phyloP scores from a whole-genome alignment of 2,888 invertebrate species.

The Tridacna crocea region DNA sequence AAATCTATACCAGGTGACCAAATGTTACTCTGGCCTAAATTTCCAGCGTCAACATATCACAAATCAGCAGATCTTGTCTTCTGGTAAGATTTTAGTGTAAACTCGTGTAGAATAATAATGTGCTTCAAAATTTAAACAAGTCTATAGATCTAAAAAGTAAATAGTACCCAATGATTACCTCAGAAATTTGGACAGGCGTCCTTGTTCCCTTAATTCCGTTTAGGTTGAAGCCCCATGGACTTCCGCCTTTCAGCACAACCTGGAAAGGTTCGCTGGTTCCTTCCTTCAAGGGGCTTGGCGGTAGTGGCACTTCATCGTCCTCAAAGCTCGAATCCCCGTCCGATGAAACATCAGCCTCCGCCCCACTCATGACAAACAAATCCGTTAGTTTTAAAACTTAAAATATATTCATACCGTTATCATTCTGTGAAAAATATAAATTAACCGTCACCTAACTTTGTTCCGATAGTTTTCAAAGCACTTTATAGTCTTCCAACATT shows the following conservation, averaged over 20 bases:
- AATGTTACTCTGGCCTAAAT: too few relatives aligned
- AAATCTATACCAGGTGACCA: too few relatives aligned
- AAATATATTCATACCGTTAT: neutral
- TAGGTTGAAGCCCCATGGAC: conserved; percentile 78
- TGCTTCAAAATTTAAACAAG: neutral
- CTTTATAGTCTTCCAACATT: neutral
- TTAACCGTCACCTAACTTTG: neutral
- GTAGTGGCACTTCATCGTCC: conserved; percentile 54
- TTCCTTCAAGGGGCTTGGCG: conserved; percentile 54
- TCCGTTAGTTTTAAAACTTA: neutral
- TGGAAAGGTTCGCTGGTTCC: conserved; percentile 68
- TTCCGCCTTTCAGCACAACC: conserved; percentile 75
- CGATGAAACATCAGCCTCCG: conserved; percentile 57
- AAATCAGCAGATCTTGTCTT: too few relatives aligned
- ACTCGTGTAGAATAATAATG: neutral
- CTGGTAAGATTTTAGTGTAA: neutral
- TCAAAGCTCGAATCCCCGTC: conserved; percentile 54
- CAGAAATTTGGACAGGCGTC: conserved; percentile 69
- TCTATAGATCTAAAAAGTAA: neutral
- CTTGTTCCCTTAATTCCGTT: conserved; percentile 67
- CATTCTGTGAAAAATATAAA: neutral
- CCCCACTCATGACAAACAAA: conserved; percentile 49
- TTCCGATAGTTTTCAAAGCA: neutral
- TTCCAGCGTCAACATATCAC: too few relatives aligned
- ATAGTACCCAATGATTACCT: conserved; percentile 58